Percentiles rank a stretch among this genome's conserved stretches.
Conservation (phyloP, 2,888 invertebrate species). For the Tanypteryx hageni region DNA sequence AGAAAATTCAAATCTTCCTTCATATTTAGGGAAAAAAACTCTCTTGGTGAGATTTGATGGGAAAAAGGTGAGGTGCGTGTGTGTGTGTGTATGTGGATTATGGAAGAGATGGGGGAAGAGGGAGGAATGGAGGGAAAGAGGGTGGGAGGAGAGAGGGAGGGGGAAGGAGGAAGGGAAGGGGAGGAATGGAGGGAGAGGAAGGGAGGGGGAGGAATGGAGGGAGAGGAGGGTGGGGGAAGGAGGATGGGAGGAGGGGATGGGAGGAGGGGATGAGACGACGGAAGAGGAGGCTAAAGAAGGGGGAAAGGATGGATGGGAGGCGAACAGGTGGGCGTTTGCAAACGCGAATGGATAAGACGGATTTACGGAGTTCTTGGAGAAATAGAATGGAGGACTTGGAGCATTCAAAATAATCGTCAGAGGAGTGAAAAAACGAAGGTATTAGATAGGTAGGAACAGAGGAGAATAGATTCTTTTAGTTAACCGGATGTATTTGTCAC, state of each 20-base stretch:
- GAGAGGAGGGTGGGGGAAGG: not conserved
- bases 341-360: not conserved
- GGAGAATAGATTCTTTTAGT: not conserved
- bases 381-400: not conserved
- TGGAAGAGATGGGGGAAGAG: not conserved
- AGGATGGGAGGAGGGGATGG: not conserved
- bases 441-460: not conserved
- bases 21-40: too few relatives aligned
- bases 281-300: not conserved
- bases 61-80: too few relatives aligned
- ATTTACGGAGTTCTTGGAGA: not conserved
- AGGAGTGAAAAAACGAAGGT: not conserved
- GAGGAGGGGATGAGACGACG: not conserved
- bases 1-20: too few relatives aligned
- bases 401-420: not conserved
- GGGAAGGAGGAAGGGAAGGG: too few relatives aligned
- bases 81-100: too few relatives aligned
- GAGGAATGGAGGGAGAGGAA: too few relatives aligned
- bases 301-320: not conserved
- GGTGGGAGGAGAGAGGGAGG: not conserved
- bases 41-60: too few relatives aligned
- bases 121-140: not conserved
- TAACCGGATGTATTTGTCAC: not conserved
- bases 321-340: slow-evolving; percentile 38
- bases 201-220: not conserved